A percentile compares a stretch with the other conserved stretches of the same genome.
Evolutionary conservation across 2,797 vertebrate genomes (phyloP).

Genomic region (Muscicapa striata): DNA sequence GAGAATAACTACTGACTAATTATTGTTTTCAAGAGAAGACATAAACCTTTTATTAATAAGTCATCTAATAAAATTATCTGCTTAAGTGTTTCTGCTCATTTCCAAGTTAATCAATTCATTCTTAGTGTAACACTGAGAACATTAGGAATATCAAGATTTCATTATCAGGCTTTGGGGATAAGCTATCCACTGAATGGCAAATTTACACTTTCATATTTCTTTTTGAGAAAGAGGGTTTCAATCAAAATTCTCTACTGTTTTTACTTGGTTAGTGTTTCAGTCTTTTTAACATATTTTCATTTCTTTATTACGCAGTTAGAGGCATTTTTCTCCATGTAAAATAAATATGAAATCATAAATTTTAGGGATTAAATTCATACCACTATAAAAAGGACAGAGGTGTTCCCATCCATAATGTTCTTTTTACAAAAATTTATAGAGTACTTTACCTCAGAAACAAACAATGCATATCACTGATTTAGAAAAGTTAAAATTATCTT

Average conservation of each 20-base stretch:
- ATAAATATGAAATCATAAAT: not conserved
- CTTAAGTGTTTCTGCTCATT: not conserved
- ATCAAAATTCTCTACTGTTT: not conserved
- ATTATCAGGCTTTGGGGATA: not conserved
- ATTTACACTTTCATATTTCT: not conserved
- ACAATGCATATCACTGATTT: not conserved
- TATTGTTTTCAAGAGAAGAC: not conserved
- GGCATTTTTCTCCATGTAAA: not conserved
- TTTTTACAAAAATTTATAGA: not conserved
- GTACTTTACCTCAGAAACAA: not conserved
- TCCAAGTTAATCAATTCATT: not conserved
- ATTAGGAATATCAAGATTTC: not conserved
- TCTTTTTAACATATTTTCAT: not conserved
- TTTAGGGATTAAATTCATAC: not conserved
- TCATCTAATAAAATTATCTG: not conserved
- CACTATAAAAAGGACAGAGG: not conserved
- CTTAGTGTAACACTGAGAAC: fast-evolving
- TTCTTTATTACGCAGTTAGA: not conserved
- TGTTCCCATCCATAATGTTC: not conserved
- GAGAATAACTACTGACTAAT: not conserved
- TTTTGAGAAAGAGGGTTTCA: not conserved
- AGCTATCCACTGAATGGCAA: not conserved
- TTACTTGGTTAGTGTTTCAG: not conserved
- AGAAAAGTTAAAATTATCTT: not conserved
- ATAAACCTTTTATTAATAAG: not conserved